A percentile compares a stretch with the other conserved stretches of the same genome.
These are phyloP conservation scores for Nerophis ophidion DNA, from an alignment of 2,113 vertebrate species.

Conservation along the genomic window DNA sequence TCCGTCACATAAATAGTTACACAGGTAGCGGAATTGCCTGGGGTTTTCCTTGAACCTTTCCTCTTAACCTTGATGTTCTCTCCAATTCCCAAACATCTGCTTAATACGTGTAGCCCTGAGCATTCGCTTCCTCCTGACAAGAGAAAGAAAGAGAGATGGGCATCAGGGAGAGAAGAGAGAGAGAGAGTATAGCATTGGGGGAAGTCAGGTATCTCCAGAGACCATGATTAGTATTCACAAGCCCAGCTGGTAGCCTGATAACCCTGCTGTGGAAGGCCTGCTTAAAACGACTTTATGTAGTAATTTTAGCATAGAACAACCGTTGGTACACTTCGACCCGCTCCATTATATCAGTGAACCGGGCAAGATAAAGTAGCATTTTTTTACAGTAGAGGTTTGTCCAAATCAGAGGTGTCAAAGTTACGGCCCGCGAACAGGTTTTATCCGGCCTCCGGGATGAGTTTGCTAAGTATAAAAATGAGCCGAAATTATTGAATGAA, in stretches of 20 bases:
- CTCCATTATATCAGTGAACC: no score
- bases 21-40: constrained; percentile 40
- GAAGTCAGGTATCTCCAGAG: constrained; percentile 37
- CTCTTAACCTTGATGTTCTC: constrained; percentile 63
- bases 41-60: constrained; percentile 43
- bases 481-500: no score
- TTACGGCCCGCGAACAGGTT: no score
- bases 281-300: constrained; percentile 1
- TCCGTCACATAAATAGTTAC: constrained; percentile 43
- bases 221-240: constrained; percentile 41
- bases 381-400: no score
- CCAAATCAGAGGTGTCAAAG: no score
- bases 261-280: constrained; percentile 26
- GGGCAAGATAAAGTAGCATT: no score
- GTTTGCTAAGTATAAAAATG: no score
- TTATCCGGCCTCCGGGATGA: no score
- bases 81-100: constrained; percentile 49
- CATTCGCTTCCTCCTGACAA: constrained; percentile 46
- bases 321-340: no score
- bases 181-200: constrained; percentile 13
- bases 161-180: background rate
- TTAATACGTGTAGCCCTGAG: constrained; percentile 58
- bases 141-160: constrained; percentile 27
- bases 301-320: background rate
- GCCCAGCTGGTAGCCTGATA: constrained; percentile 20